These are phyloP conservation scores for Eilema griseolum DNA, from an alignment of 2,888 invertebrate genomes.

Conservation along the genomic window DNA sequence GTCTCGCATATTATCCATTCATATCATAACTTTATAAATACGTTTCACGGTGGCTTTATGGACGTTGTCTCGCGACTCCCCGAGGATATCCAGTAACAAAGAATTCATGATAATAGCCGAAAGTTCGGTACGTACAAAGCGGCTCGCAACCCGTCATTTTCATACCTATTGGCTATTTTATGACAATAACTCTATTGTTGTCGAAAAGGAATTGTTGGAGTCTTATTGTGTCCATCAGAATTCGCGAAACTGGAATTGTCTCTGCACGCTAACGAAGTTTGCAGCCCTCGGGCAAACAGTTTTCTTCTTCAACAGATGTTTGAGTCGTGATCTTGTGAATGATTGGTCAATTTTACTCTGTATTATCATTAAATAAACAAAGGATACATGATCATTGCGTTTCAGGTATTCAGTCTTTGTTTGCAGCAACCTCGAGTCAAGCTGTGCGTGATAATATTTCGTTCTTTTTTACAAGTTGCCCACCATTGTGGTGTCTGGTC, in stretches of 20 bases:
- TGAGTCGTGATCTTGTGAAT: slow-evolving; percentile 48
- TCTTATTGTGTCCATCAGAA: slow-evolving; percentile 74
- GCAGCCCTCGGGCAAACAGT: slow-evolving; percentile 61
- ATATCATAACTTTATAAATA: slow-evolving; percentile 85
- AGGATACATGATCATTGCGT: slow-evolving; percentile 46
- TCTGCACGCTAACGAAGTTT: slow-evolving; percentile 77
- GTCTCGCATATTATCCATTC: slow-evolving; percentile 82
- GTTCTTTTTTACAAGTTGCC: slow-evolving; percentile 70
- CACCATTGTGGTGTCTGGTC: slow-evolving; percentile 70
- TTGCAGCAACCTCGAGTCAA: slow-evolving; percentile 64
- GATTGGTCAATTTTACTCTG: slow-evolving; percentile 48
- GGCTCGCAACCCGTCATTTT: slow-evolving; percentile 84
- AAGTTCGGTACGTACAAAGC: slow-evolving; percentile 77
- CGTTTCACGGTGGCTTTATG: slow-evolving; percentile 81
- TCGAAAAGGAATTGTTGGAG: slow-evolving; percentile 68
- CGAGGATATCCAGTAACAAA: slow-evolving; percentile 82
- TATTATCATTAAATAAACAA: slow-evolving; percentile 54
- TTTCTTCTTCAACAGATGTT: slow-evolving; percentile 56
- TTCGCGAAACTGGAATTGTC: slow-evolving; percentile 85
- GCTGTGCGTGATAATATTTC: slow-evolving; percentile 84
- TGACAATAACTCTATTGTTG: slow-evolving; percentile 82
- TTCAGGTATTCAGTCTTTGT: slow-evolving; percentile 58
- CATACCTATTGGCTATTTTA: slow-evolving; percentile 86
- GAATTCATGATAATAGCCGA: slow-evolving; percentile 78
- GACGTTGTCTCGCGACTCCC: slow-evolving; percentile 77